These are phyloP conservation scores for Anadara kagoshimensis DNA, from an alignment of 1,140 invertebrate species.

Conservation along the genomic window DNA sequence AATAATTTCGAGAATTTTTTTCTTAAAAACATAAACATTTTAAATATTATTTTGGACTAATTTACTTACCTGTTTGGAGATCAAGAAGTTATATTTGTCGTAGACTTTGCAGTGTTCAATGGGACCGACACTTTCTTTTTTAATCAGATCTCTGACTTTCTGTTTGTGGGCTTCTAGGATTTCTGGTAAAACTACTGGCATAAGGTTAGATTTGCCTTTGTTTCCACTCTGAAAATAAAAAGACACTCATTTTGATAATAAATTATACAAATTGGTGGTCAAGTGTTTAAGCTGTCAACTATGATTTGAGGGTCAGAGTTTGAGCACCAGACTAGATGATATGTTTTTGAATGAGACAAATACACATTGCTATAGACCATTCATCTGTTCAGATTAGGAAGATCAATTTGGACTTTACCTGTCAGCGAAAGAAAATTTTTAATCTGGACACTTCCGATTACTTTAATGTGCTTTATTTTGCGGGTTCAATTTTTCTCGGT, in stretches of 20 bases:
- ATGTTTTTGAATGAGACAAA: not conserved
- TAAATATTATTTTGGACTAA: no score
- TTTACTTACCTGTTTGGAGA: slow-evolving; percentile 81
- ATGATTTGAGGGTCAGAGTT: no score
- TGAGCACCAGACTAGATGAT: not conserved
- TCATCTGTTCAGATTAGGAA: no score
- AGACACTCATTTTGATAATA: slow-evolving; percentile 11
- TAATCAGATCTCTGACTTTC: slow-evolving; percentile 64
- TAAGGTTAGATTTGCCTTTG: slow-evolving; percentile 65
- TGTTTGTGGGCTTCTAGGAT: slow-evolving; percentile 69
- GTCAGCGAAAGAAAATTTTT: no score
- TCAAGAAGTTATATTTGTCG: slow-evolving; percentile 86
- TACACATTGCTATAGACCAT: not conserved
- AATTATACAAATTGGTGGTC: not conserved
- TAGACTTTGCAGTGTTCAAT: slow-evolving; percentile 70
- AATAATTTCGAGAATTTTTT: no score
- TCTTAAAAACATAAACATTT: no score
- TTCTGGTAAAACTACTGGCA: slow-evolving; percentile 70
- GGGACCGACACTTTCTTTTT: slow-evolving; percentile 67
- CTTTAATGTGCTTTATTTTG: no score
- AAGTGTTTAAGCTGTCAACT: no score
- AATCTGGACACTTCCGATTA: no score
- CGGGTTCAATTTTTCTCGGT: no score
- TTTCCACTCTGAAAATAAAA: slow-evolving; percentile 47
- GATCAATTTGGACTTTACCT: no score